Percentiles rank a stretch among this genome's conserved stretches.
Evolutionary conservation across 2,888 invertebrate species (phyloP).

Genomic region (Barypeithes pellucidus): DNA sequence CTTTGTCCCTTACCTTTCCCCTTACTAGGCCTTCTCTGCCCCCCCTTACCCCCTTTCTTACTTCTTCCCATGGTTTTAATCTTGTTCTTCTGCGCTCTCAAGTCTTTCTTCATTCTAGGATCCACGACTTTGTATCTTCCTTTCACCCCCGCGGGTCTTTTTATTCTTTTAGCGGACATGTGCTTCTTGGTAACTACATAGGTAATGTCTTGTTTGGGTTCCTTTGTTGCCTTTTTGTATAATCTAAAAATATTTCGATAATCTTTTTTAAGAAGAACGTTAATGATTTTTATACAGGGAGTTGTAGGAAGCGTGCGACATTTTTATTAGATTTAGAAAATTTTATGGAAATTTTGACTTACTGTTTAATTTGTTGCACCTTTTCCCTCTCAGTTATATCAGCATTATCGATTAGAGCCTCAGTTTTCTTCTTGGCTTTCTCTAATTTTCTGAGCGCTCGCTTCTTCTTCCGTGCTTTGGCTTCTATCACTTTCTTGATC

Average conservation of each 20-base stretch:
- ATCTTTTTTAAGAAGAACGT: constrained; percentile 2
- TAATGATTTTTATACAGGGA: too few species aligned
- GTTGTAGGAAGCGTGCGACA: too few species aligned
- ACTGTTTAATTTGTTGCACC: constrained; percentile 91
- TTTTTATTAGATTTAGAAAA: too few species aligned
- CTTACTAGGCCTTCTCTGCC: constrained; percentile 14
- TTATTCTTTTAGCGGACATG: constrained; percentile 81
- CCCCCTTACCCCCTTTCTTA: constrained; percentile 60
- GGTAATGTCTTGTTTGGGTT: constrained; percentile 90
- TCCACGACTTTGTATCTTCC: constrained; percentile 97
- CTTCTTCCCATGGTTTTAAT: constrained; percentile 63
- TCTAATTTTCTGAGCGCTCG: constrained; percentile 89
- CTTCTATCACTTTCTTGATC: constrained; percentile 98
- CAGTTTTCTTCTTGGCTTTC: constrained; percentile 96
- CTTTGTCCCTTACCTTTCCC: constrained; percentile 31
- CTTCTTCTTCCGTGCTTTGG: constrained; percentile 97
- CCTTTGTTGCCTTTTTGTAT: constrained; percentile 91
- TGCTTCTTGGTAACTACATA: constrained; percentile 96
- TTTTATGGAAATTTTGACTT: constrained; percentile 65
- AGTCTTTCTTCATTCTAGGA: constrained; percentile 95
- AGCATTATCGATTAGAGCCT: constrained; percentile 90
- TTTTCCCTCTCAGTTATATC: constrained; percentile 96
- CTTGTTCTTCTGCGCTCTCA: constrained; percentile 77
- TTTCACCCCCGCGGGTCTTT: constrained; percentile 89
- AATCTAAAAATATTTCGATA: constrained; percentile 79